Conservation (phyloP, 1,140 invertebrate genomes). For the Drosophila virilis region DNA sequence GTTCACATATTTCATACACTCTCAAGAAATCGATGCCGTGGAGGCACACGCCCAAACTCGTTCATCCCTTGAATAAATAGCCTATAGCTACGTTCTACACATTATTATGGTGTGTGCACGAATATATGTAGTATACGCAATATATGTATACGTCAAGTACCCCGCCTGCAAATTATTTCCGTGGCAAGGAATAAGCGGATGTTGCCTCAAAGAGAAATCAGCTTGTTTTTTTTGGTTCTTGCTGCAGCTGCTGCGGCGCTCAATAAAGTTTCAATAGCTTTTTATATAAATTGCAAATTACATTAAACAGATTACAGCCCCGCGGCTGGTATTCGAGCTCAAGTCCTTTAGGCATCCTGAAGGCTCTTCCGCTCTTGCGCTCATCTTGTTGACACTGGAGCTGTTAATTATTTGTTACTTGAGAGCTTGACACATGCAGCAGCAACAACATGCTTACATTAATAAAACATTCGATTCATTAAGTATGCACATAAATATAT, state of each 20-base stretch:
- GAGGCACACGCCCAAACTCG: slow-evolving; percentile 40
- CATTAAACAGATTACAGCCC: slow-evolving; percentile 76
- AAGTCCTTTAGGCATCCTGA: slow-evolving; percentile 9
- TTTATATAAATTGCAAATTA: slow-evolving; percentile 82
- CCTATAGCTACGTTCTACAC: slow-evolving; percentile 2
- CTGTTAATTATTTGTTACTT: slow-evolving; percentile 81
- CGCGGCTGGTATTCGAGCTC: slow-evolving; percentile 14
- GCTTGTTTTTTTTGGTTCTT: neutral
- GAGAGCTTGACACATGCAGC: slow-evolving; percentile 70
- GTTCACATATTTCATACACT: slow-evolving; percentile 58
- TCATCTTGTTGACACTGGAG: slow-evolving; percentile 61
- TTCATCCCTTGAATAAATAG: slow-evolving; percentile 8
- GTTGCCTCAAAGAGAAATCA: slow-evolving; percentile 1
- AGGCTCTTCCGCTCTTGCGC: slow-evolving; percentile 7
- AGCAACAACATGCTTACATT: slow-evolving; percentile 57
- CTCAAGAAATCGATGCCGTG: slow-evolving; percentile 57
- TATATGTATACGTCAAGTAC: slow-evolving; percentile 19
- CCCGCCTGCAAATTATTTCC: slow-evolving; percentile 62
- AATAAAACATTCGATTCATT: slow-evolving; percentile 79
- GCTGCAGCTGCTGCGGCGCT: slow-evolving; percentile 3
- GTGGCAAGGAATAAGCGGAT: slow-evolving; percentile 49
- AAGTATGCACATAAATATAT: slow-evolving; percentile 78
- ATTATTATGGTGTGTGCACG: slow-evolving; percentile 12
- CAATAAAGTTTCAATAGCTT: slow-evolving; percentile 78
- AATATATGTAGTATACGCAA: neutral